A percentile compares a stretch with the other conserved stretches of the same genome.
These are phyloP conservation scores for Otocyon megalotis DNA, from an alignment of 2,113 vertebrate species.

Conservation along the genomic window DNA sequence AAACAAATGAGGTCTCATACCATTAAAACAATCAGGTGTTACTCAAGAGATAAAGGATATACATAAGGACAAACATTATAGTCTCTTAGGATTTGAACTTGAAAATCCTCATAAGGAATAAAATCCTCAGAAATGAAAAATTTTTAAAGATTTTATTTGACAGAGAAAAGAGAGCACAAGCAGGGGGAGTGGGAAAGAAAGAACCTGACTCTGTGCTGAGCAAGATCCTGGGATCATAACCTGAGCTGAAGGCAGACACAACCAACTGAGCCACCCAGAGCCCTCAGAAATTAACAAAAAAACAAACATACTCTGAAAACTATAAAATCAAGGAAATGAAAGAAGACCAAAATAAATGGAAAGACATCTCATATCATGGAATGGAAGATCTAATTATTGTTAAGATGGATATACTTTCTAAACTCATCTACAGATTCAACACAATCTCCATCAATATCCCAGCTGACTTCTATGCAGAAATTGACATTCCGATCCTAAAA, in stretches of 20 bases:
- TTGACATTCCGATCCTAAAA: background rate
- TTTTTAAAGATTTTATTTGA: too few relatives aligned
- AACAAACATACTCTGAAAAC: background rate
- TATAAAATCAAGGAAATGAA: background rate
- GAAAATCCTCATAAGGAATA: background rate
- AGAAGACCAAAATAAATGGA: background rate
- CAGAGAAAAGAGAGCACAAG: too few relatives aligned
- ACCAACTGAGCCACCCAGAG: too few relatives aligned
- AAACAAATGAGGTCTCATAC: background rate
- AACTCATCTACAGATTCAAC: background rate
- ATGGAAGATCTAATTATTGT: background rate
- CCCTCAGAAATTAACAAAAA: background rate
- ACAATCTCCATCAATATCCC: background rate
- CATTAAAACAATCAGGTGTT: conserved; percentile 21
- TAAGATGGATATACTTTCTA: background rate
- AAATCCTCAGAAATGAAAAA: background rate
- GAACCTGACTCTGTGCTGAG: too few relatives aligned
- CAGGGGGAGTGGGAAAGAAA: too few relatives aligned
- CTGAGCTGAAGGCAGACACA: too few relatives aligned
- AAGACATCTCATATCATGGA: background rate
- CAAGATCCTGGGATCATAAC: too few relatives aligned
- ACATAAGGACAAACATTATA: background rate
- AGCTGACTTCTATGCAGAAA: background rate
- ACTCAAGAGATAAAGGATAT: conserved; percentile 21
- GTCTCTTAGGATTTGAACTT: background rate